A percentile compares a stretch with the other conserved stretches of the same genome.
These are phyloP conservation scores for Sialis lutaria DNA, from an alignment of 2,888 invertebrate species.

Conservation along the genomic window DNA sequence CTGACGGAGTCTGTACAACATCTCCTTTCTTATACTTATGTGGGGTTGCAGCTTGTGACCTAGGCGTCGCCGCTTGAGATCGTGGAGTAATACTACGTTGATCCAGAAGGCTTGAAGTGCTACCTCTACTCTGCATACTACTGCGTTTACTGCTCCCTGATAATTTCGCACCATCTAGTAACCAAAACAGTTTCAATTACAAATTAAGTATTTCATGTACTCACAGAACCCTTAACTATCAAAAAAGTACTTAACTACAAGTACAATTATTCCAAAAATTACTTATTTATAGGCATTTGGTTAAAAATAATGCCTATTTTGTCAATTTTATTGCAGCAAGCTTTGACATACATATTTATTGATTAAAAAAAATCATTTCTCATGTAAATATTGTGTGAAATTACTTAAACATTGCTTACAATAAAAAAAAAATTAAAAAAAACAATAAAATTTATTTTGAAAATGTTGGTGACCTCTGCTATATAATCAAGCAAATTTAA, in stretches of 20 bases:
- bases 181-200: neutral
- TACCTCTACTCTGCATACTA: slow-evolving; percentile 81
- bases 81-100: slow-evolving; percentile 68
- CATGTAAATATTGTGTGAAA: no score
- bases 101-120: slow-evolving; percentile 72
- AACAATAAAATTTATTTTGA: no score
- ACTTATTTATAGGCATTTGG: no score
- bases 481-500: no score
- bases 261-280: neutral
- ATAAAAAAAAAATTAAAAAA: no score
- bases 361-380: no score
- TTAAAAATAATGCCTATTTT: no score
- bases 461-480: no score
- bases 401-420: no score
- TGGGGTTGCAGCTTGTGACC: slow-evolving; percentile 86
- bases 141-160: slow-evolving; percentile 75
- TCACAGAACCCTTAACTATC: slow-evolving; percentile 1
- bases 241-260: neutral
- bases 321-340: no score
- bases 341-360: no score
- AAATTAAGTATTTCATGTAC: neutral
- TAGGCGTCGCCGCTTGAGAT: slow-evolving; percentile 84
- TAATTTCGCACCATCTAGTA: slow-evolving; percentile 47
- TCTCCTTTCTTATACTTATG: slow-evolving; percentile 97
- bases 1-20: slow-evolving; percentile 82